phyloP scores from a whole-genome alignment of 2,888 invertebrate genomes.

The Lumbricus terrestris region DNA sequence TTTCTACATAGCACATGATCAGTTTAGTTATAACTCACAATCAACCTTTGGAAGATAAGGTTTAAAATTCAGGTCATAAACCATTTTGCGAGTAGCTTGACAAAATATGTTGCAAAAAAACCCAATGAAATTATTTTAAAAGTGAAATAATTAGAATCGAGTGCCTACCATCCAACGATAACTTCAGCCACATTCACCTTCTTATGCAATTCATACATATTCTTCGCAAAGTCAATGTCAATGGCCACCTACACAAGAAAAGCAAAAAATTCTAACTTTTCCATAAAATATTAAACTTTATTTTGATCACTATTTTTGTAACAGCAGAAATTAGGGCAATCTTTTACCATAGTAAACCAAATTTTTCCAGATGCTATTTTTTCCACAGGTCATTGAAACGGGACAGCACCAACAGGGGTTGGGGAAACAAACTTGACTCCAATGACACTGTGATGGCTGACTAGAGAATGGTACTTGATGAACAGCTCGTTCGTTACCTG shows the following conservation, averaged over 20 bases:
- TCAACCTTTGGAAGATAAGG: no score
- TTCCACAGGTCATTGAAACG: no score
- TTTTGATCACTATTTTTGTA: neutral
- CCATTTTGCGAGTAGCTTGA: no score
- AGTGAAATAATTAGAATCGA: neutral
- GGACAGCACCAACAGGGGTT: no score
- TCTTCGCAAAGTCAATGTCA: constrained; percentile 92
- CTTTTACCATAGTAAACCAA: neutral
- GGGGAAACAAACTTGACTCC: no score
- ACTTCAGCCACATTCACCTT: constrained; percentile 88
- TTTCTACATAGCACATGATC: no score
- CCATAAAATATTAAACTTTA: neutral
- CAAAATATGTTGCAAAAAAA: no score
- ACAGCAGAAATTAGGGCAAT: neutral
- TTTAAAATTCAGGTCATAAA: no score
- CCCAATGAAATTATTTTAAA: neutral
- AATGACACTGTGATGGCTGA: no score
- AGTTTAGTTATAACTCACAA: no score
- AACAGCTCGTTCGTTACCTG: no score
- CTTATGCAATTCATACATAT: constrained; percentile 88
- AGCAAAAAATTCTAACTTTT: neutral
- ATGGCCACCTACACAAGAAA: constrained; percentile 78
- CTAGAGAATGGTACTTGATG: no score
- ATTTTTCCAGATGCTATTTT: neutral
- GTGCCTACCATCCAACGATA: constrained; percentile 90